Evolutionary conservation across 2,888 invertebrate genomes (phyloP), one percentile per base, ranked within the genome.

Genomic region (Lepas anatifera): DNA sequence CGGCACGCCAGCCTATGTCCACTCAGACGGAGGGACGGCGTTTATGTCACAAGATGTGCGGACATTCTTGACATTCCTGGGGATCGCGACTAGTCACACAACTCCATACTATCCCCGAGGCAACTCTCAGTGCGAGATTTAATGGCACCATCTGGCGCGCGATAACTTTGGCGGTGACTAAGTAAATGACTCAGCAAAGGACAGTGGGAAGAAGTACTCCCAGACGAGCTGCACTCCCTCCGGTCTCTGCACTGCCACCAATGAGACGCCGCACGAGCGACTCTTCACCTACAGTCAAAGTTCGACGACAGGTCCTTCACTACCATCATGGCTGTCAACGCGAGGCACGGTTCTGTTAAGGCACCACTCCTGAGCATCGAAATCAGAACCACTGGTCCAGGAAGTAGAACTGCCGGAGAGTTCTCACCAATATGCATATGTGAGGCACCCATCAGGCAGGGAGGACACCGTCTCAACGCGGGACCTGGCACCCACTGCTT

Each of bases 141-240:
- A 75, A 74, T 70, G 72, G 71, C n/a, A 73, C 67, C 25, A 69
- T 75, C 8, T 75, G 74, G 73, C 73, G 73, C 52, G 63, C 71
- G 2, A 50, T 73, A 22, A 43, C 22, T 43, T 37, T 72, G 16
- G 66, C 73, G 22, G 50, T 72, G 22, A 63, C 58, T 68, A 58
- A 70, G n/a, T 25, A 25, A 68, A 68, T 43, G 63, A 7, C 48
- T 71, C 11, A 22, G 27, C 18, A 68, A 39, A 10, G 46, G 68
- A 16, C 43, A 68, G 11, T 72, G 72, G 73, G 71, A 75, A 68
- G 46, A 18, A 29, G 67, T 71, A 10, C 32, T 70, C 22, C 66
- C 69, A n/a, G 73, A 72, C 27, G 72, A 69, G 8, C 70, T 75
- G 16, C 74, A 74, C 69, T 71, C 72, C 18, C 67, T 74, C 18